Evolutionary conservation across 2,113 vertebrate genomes (phyloP), one percentile per base, ranked within the genome.

Genomic region (Melanerpes formicivorus): DNA sequence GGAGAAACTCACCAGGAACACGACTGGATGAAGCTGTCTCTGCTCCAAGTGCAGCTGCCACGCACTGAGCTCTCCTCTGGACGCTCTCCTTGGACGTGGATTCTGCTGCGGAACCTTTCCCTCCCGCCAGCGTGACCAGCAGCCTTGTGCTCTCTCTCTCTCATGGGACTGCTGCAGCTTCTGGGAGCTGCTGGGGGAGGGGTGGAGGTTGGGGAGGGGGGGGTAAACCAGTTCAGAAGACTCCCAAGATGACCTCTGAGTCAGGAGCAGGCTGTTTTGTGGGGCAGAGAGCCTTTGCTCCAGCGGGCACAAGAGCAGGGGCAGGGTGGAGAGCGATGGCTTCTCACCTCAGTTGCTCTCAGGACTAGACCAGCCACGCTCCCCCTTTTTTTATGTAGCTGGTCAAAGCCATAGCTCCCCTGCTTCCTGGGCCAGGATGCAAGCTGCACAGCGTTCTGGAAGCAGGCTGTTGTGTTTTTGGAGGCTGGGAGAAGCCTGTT

Each of bases 341-440:
- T 40, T 14, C 88, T 94, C 93, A 17, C 84, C 84, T 55, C 14
- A 4, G 2, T 18, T 85, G 96, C 93, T 95, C 95, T 97, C 93
- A 94, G 96, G 96, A 94, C 96, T 72, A 2, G 19, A 40, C 42
- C 80, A 82, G 96, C 89, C 67, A 23, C 14, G 1, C 89, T 94
- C 50, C 85, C 82, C 83, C 71, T 12, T 18, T 27, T 10, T 8
- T 22, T 78, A 89, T 34, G 60, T 54, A 80, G 93, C 88, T 95
- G 93, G 63, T 83, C 92, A 30, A 93, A 96, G 95, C 96, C 96
- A 96, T 91, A 63, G 76, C 90, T 93, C 71, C 0, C 66, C 81
- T 88, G 72, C 90, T 93, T 84, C 91, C 93, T 27, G 77, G 74
- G 50, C 73, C 54, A 25, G 11, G 80, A 18, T 42, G 84, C 74